Percentiles rank a stretch among this genome's conserved stretches.
Conservation (phyloP, 1,140 invertebrate species). For the Sarcophaga peregrina region DNA sequence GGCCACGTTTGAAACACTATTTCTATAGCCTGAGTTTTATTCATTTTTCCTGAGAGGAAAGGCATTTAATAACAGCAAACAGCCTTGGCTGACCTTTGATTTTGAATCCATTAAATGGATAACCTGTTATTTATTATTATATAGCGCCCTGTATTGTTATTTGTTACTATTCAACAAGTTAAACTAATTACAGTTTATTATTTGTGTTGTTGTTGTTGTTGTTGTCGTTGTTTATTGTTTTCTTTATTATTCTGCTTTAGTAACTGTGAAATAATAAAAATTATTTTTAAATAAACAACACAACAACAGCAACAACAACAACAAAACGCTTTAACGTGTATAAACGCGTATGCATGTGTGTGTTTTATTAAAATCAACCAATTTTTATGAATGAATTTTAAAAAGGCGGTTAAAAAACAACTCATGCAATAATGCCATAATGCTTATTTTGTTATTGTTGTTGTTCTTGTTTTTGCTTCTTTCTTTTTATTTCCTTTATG, state of each 20-base stretch:
- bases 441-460: slow-evolving; percentile 18
- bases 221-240: too few species aligned
- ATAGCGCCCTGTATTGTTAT: too few species aligned
- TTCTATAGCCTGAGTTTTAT: too few species aligned
- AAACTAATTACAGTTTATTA: neutral
- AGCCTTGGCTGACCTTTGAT: too few species aligned
- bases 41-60: too few species aligned
- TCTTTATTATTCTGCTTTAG: neutral
- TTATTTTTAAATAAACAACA: neutral
- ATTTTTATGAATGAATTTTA: slow-evolving; percentile 41
- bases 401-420: slow-evolving; percentile 38
- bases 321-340: neutral
- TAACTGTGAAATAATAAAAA: slow-evolving; percentile 28
- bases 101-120: too few species aligned
- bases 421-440: slow-evolving; percentile 29
- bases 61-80: too few species aligned
- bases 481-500: neutral
- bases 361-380: neutral
- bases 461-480: neutral
- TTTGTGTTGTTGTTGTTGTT: neutral
- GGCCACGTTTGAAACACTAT: too few species aligned
- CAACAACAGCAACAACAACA: neutral
- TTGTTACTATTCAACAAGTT: neutral
- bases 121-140: too few species aligned
- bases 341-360: neutral